phyloP scores from a whole-genome alignment of 37 sponge, comb jelly and placozoan species.

The Lycopodina hypogea region DNA sequence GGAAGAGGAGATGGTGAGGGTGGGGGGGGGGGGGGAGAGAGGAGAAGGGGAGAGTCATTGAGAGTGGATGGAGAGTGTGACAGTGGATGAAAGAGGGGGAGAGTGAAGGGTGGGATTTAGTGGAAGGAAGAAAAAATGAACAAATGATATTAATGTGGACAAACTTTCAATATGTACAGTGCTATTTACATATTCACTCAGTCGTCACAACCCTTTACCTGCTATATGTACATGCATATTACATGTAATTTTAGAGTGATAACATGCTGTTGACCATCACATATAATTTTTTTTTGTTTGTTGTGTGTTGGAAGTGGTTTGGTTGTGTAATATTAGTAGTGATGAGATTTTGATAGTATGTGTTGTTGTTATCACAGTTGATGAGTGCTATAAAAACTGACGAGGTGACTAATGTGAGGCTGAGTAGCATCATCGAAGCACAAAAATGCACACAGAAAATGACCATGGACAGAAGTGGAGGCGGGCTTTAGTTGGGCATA shows the following conservation, averaged over 20 bases:
- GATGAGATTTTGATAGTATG: too few relatives aligned
- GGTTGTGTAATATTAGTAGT: background rate
- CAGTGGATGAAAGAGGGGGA: constrained; percentile 70
- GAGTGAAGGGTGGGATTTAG: constrained; percentile 86
- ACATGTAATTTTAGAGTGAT: constrained; percentile 82
- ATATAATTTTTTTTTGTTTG: too few relatives aligned
- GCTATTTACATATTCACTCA: too few relatives aligned
- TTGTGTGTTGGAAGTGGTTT: too few relatives aligned
- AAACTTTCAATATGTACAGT: too few relatives aligned
- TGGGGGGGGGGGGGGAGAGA: constrained; percentile 52
- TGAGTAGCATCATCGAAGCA: constrained; percentile 65
- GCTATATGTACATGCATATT: too few relatives aligned
- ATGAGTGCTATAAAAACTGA: constrained; percentile 87
- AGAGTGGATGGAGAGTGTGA: constrained; percentile 28
- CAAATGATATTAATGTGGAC: too few relatives aligned
- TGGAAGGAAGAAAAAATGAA: constrained; percentile 34
- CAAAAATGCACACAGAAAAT: constrained; percentile 38
- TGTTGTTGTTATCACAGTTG: constrained; percentile 27
- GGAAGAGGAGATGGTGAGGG: too few relatives aligned
- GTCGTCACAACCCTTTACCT: too few relatives aligned
- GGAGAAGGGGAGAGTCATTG: constrained; percentile 58
- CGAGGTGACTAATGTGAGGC: constrained; percentile 79
- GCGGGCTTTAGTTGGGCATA: constrained; percentile 84
- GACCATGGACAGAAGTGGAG: constrained; percentile 80
- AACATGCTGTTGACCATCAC: too few relatives aligned